Evolutionary conservation across 2,797 vertebrate genomes (phyloP), one percentile per base, ranked within the genome.

Genomic region (Octomys mimax): DNA sequence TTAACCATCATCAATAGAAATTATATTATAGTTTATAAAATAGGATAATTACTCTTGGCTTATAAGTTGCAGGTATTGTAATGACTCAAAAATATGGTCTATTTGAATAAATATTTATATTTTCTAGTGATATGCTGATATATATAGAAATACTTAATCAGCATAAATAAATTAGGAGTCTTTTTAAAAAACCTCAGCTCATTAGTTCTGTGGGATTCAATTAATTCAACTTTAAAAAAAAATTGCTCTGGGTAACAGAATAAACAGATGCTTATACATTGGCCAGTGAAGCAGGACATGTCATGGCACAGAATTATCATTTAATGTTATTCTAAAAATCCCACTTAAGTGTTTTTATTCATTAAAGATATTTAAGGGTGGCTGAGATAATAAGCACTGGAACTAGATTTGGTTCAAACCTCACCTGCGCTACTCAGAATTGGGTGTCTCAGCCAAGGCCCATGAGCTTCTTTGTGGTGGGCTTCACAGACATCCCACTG

Each of bases 1-100:
- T 91, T 94, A 98, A 98, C 95, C 95, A 98, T 96, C 96, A 97
- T 95, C 97, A 97, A 94, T 98, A 97, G 95, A 97, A 98, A 98
- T 97, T 61, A 70, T 95, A 95, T 97, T 97, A 97, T 80, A 87
- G 95, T 95, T 98, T 97, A 87, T 95, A 96, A 97, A 98, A 78
- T 95, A 81, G 93, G 97, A 97, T 96, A 97, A 97, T 95, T 95
- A 94, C 31, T 62, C 87, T 96, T 0, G 0, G 98, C 95, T 98
- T 96, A 90, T 92, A 94, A 97, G 90, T 95, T 94, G 33, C 39
- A 91, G 87, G 77, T 95, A 95, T 94, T 96, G 78, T 97, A 98
- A 97, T 82, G 93, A 84, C 84, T 96, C 81, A 52, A 89, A 92
- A 66, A 95, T 28, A 28, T 46, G 61, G 83, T 46, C 83, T 68